These are phyloP conservation scores for Otus scops DNA, from an alignment of 2,797 vertebrate genomes.

Conservation along the genomic window DNA sequence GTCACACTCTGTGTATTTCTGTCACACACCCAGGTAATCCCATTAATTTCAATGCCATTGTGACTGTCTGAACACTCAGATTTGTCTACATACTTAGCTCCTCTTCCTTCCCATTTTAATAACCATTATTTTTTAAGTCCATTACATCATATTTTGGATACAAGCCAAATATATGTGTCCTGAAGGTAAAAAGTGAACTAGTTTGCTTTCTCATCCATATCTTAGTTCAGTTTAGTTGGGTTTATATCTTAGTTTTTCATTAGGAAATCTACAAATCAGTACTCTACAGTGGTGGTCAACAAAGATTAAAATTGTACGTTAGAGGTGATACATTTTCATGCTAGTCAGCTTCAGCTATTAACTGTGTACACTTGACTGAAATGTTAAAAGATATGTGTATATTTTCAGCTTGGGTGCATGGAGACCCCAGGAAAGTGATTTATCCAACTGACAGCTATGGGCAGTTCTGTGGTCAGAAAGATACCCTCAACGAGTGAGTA, in stretches of 20 bases:
- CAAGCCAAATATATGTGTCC: neutral
- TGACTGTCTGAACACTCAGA: neutral
- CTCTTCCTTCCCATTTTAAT: constrained; percentile 47
- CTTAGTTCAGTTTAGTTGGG: neutral
- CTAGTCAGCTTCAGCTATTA: neutral
- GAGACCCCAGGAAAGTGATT: constrained; percentile 91
- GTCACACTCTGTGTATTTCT: neutral
- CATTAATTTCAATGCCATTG: neutral
- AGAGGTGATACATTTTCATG: constrained; percentile 11
- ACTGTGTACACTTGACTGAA: neutral
- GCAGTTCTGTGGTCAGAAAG: constrained; percentile 93
- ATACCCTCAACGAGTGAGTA: constrained; percentile 90
- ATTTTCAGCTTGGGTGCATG: constrained; percentile 90
- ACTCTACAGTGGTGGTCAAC: neutral
- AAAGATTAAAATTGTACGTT: neutral
- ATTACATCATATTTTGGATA: constrained; percentile 62
- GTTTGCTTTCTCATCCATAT: constrained; percentile 39
- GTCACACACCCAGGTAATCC: neutral
- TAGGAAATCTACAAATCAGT: constrained; percentile 62
- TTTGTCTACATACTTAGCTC: neutral
- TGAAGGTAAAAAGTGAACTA: constrained; percentile 23
- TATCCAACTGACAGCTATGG: constrained; percentile 94
- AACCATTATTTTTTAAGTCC: constrained; percentile 72
- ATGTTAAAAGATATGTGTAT: constrained; percentile 4
- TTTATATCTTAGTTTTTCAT: constrained; percentile 37